phyloP scores from a whole-genome alignment of 2,113 vertebrate genomes.

The Pelmatolapia mariae region DNA sequence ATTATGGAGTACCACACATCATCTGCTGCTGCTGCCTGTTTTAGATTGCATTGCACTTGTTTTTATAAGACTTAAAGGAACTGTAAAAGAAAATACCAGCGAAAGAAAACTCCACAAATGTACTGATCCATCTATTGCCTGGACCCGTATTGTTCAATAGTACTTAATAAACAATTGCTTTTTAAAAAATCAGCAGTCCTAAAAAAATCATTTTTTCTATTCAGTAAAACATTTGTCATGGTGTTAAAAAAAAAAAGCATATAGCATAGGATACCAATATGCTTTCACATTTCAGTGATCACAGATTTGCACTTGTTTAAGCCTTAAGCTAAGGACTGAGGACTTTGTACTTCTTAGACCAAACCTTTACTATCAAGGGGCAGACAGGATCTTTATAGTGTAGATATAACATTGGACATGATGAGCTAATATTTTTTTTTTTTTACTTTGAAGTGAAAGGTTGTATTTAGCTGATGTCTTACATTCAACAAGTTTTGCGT shows the following conservation, averaged over 20 bases:
- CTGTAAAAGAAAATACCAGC: neutral
- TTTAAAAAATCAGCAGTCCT: neutral
- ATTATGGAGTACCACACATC: neutral
- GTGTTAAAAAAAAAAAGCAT: neutral
- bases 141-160: neutral
- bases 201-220: neutral
- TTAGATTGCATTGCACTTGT: neutral
- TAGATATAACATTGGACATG: neutral
- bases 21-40: neutral
- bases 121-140: neutral
- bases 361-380: neutral
- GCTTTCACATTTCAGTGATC: neutral
- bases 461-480: neutral
- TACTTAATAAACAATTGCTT: neutral
- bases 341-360: neutral
- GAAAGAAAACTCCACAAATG: neutral
- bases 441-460: neutral
- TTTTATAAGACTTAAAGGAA: neutral
- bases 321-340: neutral
- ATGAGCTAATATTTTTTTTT: neutral
- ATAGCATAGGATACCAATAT: neutral
- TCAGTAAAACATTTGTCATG: neutral
- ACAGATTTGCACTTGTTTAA: neutral
- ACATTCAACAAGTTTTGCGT: neutral
- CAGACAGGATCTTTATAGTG: neutral